Evolutionary conservation across 2,113 vertebrate genomes (phyloP).

Genomic region (Aptenodytes patagonicus): DNA sequence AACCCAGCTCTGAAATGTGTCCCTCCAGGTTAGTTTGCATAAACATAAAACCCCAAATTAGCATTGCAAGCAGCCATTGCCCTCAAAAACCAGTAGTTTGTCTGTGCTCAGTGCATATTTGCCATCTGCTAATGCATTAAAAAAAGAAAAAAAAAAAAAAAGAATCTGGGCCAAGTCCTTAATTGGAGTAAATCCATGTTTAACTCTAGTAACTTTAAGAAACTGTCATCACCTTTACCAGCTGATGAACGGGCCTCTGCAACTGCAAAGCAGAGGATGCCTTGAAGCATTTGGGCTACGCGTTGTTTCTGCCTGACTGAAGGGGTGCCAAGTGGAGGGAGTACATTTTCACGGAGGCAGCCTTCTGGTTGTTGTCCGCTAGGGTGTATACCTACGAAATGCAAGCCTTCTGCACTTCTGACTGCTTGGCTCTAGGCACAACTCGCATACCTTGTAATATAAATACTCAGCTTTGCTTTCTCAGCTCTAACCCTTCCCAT

Average conservation of each 20-base stretch:
- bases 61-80: conserved; percentile 28
- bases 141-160: background rate
- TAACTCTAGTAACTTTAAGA: background rate
- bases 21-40: conserved; percentile 41
- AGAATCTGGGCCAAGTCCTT: background rate
- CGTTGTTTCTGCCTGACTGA: background rate
- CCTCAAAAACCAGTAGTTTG: conserved; percentile 22
- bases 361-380: background rate
- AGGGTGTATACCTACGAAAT: background rate
- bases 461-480: conserved; percentile 16
- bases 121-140: conserved; percentile 23
- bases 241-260: background rate
- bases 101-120: background rate
- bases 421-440: background rate
- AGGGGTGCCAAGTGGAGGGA: background rate
- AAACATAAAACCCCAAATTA: conserved; percentile 43
- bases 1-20: conserved; percentile 15
- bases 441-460: background rate
- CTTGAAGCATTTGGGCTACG: background rate
- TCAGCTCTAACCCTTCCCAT: background rate
- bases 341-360: accelerated
- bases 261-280: background rate
- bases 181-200: background rate
- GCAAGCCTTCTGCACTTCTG: background rate
- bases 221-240: background rate